phyloP scores from a whole-genome alignment of 2,113 vertebrate genomes.

The Pseudolaguvia tuberculata region DNA sequence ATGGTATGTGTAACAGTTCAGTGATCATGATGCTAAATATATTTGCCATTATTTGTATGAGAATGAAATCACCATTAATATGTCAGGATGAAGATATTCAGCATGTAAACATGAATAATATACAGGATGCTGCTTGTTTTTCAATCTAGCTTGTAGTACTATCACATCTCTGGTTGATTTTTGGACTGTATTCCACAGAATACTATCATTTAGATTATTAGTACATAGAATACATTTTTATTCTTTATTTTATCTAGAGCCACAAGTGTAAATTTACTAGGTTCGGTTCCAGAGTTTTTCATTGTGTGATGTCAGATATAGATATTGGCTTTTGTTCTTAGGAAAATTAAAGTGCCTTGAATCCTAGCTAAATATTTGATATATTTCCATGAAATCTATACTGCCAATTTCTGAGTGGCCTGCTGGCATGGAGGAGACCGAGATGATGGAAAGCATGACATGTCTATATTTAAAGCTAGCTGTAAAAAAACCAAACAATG shows the following conservation, averaged over 20 bases:
- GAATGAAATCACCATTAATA: background rate
- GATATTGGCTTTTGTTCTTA: constrained; percentile 57
- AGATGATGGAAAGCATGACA: constrained; percentile 27
- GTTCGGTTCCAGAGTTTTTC: background rate
- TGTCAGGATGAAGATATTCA: background rate
- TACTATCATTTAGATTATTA: too few relatives aligned
- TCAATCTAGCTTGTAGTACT: too few relatives aligned
- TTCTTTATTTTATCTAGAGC: too few relatives aligned
- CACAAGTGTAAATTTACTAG: background rate
- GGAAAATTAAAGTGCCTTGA: constrained; percentile 59
- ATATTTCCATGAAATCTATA: constrained; percentile 44
- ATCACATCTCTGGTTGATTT: too few relatives aligned
- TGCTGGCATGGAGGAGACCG: constrained; percentile 63
- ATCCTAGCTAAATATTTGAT: constrained; percentile 53
- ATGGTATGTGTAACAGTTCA: too few relatives aligned
- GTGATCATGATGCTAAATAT: background rate
- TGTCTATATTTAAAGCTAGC: constrained; percentile 47
- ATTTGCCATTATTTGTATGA: constrained; percentile 1
- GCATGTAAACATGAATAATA: background rate
- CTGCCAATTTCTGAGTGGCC: constrained; percentile 62
- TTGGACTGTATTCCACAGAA: too few relatives aligned
- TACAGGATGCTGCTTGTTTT: too few relatives aligned
- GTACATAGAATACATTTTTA: too few relatives aligned
- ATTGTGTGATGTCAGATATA: constrained; percentile 8
- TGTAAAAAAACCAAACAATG: constrained; percentile 48